phyloP scores from a whole-genome alignment of 2,797 vertebrate genomes.

The Enteromius unitaeniatus region DNA sequence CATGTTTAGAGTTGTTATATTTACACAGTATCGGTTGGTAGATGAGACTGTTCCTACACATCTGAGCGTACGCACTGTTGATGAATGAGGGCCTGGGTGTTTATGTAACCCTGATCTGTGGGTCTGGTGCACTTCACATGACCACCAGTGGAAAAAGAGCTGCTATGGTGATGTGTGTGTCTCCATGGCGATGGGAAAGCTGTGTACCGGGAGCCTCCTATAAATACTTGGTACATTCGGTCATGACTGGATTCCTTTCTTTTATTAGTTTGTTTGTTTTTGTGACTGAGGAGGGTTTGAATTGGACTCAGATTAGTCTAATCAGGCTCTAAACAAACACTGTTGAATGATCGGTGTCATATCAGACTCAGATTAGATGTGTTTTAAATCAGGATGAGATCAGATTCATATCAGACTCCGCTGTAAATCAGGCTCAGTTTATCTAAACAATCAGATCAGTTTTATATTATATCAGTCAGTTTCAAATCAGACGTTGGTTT shows the following conservation, averaged over 20 bases:
- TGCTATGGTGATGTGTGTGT: conserved; percentile 63
- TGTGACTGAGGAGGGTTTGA: neutral
- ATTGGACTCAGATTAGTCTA: neutral
- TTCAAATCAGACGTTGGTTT: neutral
- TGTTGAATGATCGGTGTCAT: neutral
- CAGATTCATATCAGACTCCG: neutral
- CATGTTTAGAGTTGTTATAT: too few relatives aligned
- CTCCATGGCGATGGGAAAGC: conserved; percentile 62
- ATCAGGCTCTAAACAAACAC: neutral
- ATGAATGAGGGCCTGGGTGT: conserved; percentile 34
- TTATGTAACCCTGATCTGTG: conserved; percentile 71
- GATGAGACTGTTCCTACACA: too few relatives aligned
- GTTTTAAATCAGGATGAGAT: too few relatives aligned
- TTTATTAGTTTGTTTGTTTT: conserved; percentile 16
- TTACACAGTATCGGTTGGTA: too few relatives aligned
- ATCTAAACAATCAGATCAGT: neutral
- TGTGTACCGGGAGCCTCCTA: conserved; percentile 51
- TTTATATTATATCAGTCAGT: neutral
- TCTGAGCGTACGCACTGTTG: too few relatives aligned
- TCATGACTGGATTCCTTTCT: conserved; percentile 1
- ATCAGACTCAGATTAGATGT: neutral
- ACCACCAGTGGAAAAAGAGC: conserved; percentile 68
- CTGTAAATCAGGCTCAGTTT: neutral
- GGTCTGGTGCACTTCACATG: conserved; percentile 83
- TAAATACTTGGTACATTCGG: conserved; percentile 42